A percentile compares a stretch with the other conserved stretches of the same genome.
Conservation (phyloP, 2,113 vertebrate species). For the Syngnathus scovelli region DNA sequence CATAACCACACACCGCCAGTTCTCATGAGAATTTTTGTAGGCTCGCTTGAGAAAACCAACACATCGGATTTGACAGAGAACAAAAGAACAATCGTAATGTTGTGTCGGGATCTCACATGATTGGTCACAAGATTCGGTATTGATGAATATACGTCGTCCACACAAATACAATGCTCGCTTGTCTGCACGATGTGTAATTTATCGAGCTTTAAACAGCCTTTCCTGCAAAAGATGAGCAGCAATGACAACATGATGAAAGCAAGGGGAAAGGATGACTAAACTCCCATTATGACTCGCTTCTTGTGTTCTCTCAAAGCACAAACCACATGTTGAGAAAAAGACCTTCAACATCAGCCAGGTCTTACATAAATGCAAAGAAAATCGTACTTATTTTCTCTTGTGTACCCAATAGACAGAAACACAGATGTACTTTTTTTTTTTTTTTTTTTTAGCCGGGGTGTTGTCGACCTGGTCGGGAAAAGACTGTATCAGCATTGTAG, state of each 20-base stretch:
- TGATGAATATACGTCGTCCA: background rate
- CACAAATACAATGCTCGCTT: background rate
- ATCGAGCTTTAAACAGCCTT: conserved; percentile 17
- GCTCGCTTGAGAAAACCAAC: background rate
- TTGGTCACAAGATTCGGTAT: background rate
- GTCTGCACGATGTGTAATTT: conserved; percentile 12
- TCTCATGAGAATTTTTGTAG: background rate
- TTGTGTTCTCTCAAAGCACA: conserved; percentile 31
- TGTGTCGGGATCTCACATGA: background rate
- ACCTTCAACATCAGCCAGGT: conserved; percentile 54
- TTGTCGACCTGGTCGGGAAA: conserved; percentile 11
- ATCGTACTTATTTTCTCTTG: conserved; percentile 21
- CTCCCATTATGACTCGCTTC: conserved; percentile 39
- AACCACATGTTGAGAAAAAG: conserved; percentile 54
- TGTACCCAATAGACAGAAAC: conserved; percentile 23
- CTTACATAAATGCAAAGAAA: conserved; percentile 36
- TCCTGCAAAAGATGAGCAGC: conserved; percentile 35
- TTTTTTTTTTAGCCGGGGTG: conserved; percentile 8
- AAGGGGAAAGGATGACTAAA: conserved; percentile 35
- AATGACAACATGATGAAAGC: conserved; percentile 42
- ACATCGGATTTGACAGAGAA: background rate
- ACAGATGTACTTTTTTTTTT: conserved; percentile 14
- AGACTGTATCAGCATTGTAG: conserved; percentile 11
- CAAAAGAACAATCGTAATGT: background rate
- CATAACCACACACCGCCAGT: conserved; percentile 1